These are phyloP conservation scores for human DNA, from an alignment of 2,113 vertebrate species.

Conservation along the genomic window DNA sequence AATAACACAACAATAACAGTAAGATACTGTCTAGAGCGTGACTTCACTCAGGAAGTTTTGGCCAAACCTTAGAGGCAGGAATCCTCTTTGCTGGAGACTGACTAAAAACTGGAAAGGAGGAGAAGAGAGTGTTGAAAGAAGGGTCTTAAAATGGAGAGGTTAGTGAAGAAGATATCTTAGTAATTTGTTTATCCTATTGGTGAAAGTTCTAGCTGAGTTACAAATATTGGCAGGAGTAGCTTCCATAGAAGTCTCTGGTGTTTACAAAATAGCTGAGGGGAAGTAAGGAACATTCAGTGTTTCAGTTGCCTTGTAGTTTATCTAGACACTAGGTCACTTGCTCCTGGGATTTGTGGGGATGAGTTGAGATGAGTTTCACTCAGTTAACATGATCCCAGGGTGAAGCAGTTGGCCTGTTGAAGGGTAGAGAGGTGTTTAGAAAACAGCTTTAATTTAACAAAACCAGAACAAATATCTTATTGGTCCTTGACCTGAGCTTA, in stretches of 20 bases:
- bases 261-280: not conserved
- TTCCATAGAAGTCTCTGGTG: not conserved
- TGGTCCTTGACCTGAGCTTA: not conserved
- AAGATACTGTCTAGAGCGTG: not conserved
- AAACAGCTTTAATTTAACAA: not conserved
- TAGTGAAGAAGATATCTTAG: not conserved
- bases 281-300: not conserved
- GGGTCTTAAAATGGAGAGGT: not conserved
- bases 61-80: not conserved
- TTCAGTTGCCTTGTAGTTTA: not conserved
- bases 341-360: not conserved
- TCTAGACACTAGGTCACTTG: not conserved
- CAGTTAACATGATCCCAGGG: not conserved
- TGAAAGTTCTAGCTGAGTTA: not conserved
- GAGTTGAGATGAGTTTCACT: not conserved
- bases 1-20: not conserved
- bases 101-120: too few species aligned
- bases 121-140: too few species aligned
- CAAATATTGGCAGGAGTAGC: not conserved
- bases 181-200: not conserved
- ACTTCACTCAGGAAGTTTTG: not conserved
- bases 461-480: not conserved
- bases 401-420: not conserved
- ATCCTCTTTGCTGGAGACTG: not conserved
- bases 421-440: not conserved